Percentiles rank a stretch among this genome's conserved stretches.
Conservation (phyloP, 2,888 invertebrate species). For the Callinectes sapidus region DNA sequence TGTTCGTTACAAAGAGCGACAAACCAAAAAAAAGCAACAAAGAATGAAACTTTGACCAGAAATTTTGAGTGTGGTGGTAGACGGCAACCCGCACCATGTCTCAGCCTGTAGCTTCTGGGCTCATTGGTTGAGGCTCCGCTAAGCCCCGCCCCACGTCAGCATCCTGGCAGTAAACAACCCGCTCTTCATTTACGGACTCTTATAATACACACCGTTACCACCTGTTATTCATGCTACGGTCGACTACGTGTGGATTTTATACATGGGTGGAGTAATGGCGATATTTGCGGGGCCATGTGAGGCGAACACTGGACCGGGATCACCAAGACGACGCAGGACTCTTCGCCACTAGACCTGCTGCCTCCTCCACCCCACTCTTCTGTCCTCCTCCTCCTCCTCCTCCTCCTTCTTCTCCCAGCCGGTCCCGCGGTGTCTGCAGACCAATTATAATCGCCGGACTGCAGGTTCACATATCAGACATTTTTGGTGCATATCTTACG, state of each 20-base stretch:
- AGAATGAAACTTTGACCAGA: not conserved
- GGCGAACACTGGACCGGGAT: not conserved
- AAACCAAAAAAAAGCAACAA: not conserved
- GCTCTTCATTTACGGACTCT: constrained; percentile 49
- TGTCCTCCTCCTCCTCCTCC: not conserved
- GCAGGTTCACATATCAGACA: constrained; percentile 40
- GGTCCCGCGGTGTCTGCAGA: constrained; percentile 38
- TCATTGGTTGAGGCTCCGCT: constrained; percentile 47
- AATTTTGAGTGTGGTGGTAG: not conserved
- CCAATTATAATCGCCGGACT: constrained; percentile 43
- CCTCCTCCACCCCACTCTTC: not conserved
- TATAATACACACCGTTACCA: constrained; percentile 48
- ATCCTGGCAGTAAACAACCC: constrained; percentile 52
- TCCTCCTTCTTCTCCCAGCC: constrained; percentile 12
- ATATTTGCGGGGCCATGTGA: constrained; percentile 22
- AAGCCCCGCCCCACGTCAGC: constrained; percentile 58
- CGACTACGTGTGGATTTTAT: constrained; percentile 32
- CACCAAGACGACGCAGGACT: not conserved
- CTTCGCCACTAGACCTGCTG: not conserved
- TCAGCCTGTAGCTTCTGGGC: constrained; percentile 51
- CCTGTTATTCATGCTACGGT: constrained; percentile 43
- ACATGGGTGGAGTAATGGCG: constrained; percentile 30
- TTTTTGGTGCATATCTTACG: constrained; percentile 26
- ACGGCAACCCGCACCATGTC: not conserved
- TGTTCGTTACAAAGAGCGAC: not conserved